A percentile compares a stretch with the other conserved stretches of the same genome.
Evolutionary conservation across 2,113 vertebrate species (phyloP).

Genomic region (Camelus dromedarius): DNA sequence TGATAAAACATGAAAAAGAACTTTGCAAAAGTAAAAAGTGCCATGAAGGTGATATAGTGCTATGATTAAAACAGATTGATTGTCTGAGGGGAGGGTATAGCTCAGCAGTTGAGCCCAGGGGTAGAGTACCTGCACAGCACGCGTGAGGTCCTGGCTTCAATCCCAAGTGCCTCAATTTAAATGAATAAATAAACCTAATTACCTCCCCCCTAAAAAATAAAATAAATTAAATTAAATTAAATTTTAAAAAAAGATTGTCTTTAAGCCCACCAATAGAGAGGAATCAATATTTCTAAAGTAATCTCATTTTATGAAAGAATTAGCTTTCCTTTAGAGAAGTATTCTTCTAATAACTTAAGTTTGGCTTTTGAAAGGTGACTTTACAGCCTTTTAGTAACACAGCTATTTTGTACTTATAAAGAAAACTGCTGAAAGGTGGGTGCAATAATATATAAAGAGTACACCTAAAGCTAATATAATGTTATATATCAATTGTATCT

Average conservation of each 20-base stretch:
- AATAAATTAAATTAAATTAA: too few relatives aligned
- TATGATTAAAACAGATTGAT: constrained; percentile 25
- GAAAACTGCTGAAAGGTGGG: constrained; percentile 15
- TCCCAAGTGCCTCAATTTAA: too few relatives aligned
- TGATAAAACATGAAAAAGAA: background rate
- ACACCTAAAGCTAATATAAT: background rate
- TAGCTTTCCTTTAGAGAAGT: constrained; percentile 14
- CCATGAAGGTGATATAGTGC: constrained; percentile 5
- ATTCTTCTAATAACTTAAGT: constrained; percentile 8
- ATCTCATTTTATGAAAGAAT: constrained; percentile 36
- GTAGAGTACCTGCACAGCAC: too few relatives aligned
- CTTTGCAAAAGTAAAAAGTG: constrained; percentile 26
- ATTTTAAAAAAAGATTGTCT: background rate
- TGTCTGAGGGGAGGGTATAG: too few relatives aligned
- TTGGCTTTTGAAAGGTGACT: constrained; percentile 21
- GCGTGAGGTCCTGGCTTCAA: too few relatives aligned
- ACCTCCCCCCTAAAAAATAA: too few relatives aligned
- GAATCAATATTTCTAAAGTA: constrained; percentile 49
- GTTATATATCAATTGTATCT: background rate
- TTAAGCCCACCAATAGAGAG: background rate
- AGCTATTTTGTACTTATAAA: constrained; percentile 36
- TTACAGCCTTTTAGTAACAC: constrained; percentile 25
- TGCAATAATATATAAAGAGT: background rate
- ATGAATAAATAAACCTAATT: too few relatives aligned
- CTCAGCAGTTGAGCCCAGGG: too few relatives aligned